Evolutionary conservation across 2,888 invertebrate genomes (phyloP), one percentile per base, ranked within the genome.

Genomic region (Tenthredo notha): DNA sequence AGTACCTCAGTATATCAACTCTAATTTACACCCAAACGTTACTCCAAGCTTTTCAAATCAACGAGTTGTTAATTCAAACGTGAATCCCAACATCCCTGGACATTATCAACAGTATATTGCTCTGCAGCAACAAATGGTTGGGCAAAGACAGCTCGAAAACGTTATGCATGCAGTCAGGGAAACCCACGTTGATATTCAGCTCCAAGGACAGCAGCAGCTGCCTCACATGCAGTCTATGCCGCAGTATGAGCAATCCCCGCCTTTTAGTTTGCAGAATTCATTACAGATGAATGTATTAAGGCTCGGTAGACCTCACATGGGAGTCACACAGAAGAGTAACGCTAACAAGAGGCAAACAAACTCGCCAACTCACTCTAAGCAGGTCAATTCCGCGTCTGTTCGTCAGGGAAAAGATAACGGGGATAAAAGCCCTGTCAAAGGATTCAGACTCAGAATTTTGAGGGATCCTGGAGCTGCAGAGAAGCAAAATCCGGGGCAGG

Each of bases 1-100:
- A 87, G 87, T 90, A 61, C 89, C 91, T 2, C 90, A 91, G n/a
- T 92, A 90, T 47, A 87, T 91, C 10, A 90, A 90, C 18, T 89
- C 91, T 0, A 91, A 90, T 43, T 84, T 91, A 54, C 90, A 90
- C 86, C 89, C 90, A 0, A 91, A 88, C 37, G 78, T 70, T 33
- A 78, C 78, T 50, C 77, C 84, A 7, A 86, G 84, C 10, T 80
- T 50, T 15, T 25, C 47, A 1, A 67, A 67, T n/a, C 83, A 61
- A 25, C 47, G 25, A 50, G 43, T 65, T 12, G 83, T 87, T 1
- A 87, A 86, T 86, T 87, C 89, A 6, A 70, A 85, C 40, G 88
- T 90, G 54, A 89, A 89, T 78, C 84, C 89, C 6, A 89, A 88
- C n/a, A 33, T 88, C 18, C 85, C 88, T 50, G 86, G 86, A 5